Conservation (phyloP, 2,113 vertebrate species). For the Mirounga angustirostris region DNA sequence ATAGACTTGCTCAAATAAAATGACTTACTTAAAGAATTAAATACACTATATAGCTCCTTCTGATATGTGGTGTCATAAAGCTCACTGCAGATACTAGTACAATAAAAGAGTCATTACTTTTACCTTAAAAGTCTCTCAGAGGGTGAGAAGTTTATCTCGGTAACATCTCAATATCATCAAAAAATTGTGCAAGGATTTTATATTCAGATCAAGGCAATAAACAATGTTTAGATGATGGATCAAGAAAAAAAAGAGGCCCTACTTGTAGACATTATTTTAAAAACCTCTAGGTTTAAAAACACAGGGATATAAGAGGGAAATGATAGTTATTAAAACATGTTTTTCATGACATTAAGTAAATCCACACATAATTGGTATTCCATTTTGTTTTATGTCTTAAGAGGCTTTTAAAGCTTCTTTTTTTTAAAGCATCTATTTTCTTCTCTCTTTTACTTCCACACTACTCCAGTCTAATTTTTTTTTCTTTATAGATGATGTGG, state of each 20-base stretch:
- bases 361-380: neutral
- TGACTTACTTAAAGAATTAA: slow-evolving; percentile 37
- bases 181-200: slow-evolving; percentile 23
- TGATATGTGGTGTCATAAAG: neutral
- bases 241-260: neutral
- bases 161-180: neutral
- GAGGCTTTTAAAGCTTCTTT: neutral
- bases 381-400: neutral
- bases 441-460: neutral
- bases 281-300: slow-evolving; percentile 17
- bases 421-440: neutral
- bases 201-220: slow-evolving; percentile 7
- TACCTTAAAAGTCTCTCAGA: neutral
- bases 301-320: neutral
- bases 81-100: neutral
- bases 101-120: neutral
- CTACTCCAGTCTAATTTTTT: neutral
- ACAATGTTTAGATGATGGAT: neutral
- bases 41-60: neutral
- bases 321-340: neutral
- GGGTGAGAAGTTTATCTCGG: neutral
- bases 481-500: slow-evolving; percentile 95
- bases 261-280: neutral
- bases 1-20: slow-evolving; percentile 19
- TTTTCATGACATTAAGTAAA: slow-evolving; percentile 1